Evolutionary conservation across 2,113 vertebrate species (phyloP).

Genomic region (Dasyprocta punctata): DNA sequence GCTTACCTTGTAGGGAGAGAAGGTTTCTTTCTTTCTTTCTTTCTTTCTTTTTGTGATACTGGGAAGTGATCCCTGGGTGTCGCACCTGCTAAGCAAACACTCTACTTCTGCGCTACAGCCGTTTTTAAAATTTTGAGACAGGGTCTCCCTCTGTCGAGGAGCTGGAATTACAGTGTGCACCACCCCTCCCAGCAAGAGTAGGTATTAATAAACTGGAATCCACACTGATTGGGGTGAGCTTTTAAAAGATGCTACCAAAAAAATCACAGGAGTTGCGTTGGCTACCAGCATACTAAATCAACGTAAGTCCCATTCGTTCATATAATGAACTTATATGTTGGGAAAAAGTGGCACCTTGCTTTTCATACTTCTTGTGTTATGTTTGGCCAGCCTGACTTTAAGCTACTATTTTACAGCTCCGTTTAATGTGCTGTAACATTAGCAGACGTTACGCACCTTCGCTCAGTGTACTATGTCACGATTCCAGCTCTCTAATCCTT

Average conservation of each 20-base stretch:
- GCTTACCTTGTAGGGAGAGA: neutral
- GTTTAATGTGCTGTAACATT: constrained; percentile 69
- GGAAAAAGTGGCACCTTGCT: constrained; percentile 62
- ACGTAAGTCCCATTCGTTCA: neutral
- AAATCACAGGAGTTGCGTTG: neutral
- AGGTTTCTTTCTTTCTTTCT: neutral
- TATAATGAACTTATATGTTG: constrained; percentile 65
- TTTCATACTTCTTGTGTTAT: constrained; percentile 65
- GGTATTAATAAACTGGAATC: constrained; percentile 65
- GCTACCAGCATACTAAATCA: neutral
- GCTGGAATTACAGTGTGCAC: neutral
- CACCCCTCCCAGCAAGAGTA: neutral
- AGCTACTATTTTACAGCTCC: constrained; percentile 71
- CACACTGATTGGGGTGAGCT: constrained; percentile 47
- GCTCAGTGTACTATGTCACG: constrained; percentile 46
- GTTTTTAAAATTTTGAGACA: neutral
- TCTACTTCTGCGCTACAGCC: neutral
- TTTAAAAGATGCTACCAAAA: neutral
- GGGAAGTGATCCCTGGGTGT: neutral
- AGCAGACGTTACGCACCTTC: constrained; percentile 70
- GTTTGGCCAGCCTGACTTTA: constrained; percentile 66
- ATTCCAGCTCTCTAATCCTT: constrained; percentile 71
- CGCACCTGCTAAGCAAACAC: neutral
- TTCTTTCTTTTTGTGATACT: neutral
- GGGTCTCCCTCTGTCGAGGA: neutral